A percentile compares a stretch with the other conserved stretches of the same genome.
Evolutionary conservation across 2,888 invertebrate genomes (phyloP).

Genomic region (Epirrita christyi): DNA sequence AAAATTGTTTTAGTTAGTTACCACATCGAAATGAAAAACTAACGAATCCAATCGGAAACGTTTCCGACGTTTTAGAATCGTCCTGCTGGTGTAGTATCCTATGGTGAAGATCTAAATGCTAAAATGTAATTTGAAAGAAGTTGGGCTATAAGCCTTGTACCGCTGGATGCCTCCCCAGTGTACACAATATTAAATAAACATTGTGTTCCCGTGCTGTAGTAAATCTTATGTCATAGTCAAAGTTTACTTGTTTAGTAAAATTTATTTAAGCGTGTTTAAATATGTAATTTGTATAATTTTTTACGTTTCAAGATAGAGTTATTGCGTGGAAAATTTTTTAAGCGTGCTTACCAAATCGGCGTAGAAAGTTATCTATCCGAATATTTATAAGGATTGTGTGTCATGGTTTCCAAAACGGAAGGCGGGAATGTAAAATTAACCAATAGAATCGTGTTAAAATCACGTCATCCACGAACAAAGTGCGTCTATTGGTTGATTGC

Average conservation of each 20-base stretch:
- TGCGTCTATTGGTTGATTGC: not conserved
- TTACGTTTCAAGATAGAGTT: conserved; percentile 1
- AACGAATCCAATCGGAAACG: too few species aligned
- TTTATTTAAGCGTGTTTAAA: conserved; percentile 11
- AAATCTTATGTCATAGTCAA: not conserved
- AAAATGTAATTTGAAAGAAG: not conserved
- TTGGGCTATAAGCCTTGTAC: not conserved
- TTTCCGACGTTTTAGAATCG: too few species aligned
- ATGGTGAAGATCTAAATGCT: not conserved
- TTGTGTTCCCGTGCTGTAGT: not conserved
- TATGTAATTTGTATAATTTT: conserved; percentile 13
- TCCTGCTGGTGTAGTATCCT: not conserved
- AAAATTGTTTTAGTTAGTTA: too few species aligned
- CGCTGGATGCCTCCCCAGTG: conserved; percentile 8
- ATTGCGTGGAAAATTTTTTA: conserved; percentile 8
- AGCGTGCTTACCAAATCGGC: conserved; percentile 3
- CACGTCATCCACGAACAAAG: not conserved
- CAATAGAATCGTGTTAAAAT: not conserved
- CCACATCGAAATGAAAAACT: too few species aligned
- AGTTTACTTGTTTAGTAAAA: too few species aligned
- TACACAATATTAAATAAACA: not conserved
- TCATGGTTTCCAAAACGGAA: not conserved
- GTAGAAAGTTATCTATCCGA: conserved; percentile 1
- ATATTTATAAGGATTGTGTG: too few species aligned
- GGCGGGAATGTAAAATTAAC: not conserved